Base-by-base conservation (phyloP, 2,113 vertebrate genomes). In the Oceanodroma tethys region DNA sequence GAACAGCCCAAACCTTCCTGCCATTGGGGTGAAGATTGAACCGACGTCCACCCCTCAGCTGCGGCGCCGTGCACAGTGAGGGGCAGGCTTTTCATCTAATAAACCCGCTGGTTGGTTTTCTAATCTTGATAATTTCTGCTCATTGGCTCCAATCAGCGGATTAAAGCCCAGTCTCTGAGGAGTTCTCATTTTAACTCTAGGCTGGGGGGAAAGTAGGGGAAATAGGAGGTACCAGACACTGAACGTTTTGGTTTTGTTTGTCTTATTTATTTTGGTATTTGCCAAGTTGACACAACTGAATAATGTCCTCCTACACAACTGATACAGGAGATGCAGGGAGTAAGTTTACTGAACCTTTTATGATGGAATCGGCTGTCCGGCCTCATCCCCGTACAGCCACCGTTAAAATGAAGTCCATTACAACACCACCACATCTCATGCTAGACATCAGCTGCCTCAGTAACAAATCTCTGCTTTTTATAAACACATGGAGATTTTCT, bases 71-170 rank as follows among this genome's bases (percentile, higher is more conserved):
- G n/a, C 86, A 29, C 78, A 80, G 93, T 5, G 10, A 85, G 94
- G 91, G 96, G 87, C 59, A 78, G 93, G 91, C 88, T 96, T 53
- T 80, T 65, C 79, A 48, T 72, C 74, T 86, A 30, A 68, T 62
- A 72, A 82, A 80, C 80, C 88, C 1, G 1, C 95, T 73, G 73
- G 83, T 89, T 91, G 90, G 90, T 62, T 92, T 95, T 53, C 93
- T 92, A 34, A 85, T 86, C 95, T 93, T n/a, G 3, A 91, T 93
- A 50, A 95, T 95, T 97, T 93, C 93, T 94, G 94, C 93, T 95
- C 94, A 96, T 95, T 97, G 97, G 96, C 87, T 95, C 74, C 91
- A 82, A 93, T 87, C 91, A 90, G 91, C 2, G 1, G 94, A 95
- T 94, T 91, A 90, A 88, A 86, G 76, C 80, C 82, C 87, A 52